Base-by-base conservation (phyloP, 2,797 vertebrate genomes). In the Mallotus villosus region DNA sequence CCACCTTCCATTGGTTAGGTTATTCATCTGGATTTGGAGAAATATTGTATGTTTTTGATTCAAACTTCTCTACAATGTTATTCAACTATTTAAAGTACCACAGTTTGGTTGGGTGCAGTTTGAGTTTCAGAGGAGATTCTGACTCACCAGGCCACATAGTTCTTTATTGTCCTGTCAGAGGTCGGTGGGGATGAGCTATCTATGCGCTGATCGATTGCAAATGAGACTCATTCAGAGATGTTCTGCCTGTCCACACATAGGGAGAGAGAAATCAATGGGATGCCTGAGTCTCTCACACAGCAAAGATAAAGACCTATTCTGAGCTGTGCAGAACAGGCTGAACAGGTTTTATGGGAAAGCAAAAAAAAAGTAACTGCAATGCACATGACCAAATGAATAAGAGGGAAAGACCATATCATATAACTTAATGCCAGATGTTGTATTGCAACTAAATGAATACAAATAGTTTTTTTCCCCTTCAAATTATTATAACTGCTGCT, bases 151-250 rank as follows among this genome's bases (percentile, higher is more conserved):
- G 61, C 61, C 29, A 58, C 49, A 7, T 53, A 27, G 70, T 34
- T 34, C 57, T 63, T 63, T 32, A 32, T 62, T 16, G 41, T 19
- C 21, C n/a, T 64, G 63, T 68, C 64, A 74, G 75, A 73, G 78
- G 80, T 81, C 24, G 58, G 67, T 64, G 75, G 55, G 58, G 70
- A 79, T 75, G 75, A 80, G 77, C 66, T 61, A 73, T 83, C 73
- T 75, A 60, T 68, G 69, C 59, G 21, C 17, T 76, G 77, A 85
- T 86, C 59, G 72, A 87, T 79, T 82, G 76, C 78, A 84, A 81
- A 85, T 78, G 77, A 83, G 79, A 81, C 63, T 7, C 75, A 72
- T 81, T 83, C 71, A 63, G 70, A 70, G 76, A 75, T n/a, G 49
- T 29, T 66, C 37, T 67, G 79, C 78, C 81, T 74, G 79, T 81